Percentiles rank a stretch among this genome's conserved stretches.
Evolutionary conservation across 37 sponge, comb jelly and placozoan species (phyloP).

Genomic region (Cliona cf. orientalis): DNA sequence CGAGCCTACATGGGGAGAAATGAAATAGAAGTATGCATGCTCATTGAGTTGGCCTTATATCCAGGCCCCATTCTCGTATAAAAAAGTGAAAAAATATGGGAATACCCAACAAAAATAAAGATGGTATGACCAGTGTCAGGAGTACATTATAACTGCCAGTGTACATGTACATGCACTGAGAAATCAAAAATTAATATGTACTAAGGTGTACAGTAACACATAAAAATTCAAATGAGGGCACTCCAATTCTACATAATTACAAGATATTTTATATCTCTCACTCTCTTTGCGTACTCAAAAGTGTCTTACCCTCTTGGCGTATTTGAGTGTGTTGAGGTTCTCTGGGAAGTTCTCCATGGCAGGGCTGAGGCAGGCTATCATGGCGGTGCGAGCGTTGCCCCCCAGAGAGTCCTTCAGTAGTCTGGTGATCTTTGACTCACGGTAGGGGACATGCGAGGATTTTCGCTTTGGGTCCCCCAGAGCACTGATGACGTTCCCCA

Average conservation of each 20-base stretch:
- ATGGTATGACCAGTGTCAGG: not conserved
- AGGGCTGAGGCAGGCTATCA: conserved; percentile 96
- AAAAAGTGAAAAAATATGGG: too few species aligned
- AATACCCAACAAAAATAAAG: too few species aligned
- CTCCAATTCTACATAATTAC: too few species aligned
- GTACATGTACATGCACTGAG: not conserved
- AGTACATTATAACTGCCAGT: not conserved
- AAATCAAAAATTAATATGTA: not conserved
- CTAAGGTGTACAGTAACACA: not conserved
- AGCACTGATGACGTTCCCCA: conserved; percentile 98
- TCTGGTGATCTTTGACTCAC: conserved; percentile 96
- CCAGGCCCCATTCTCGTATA: too few species aligned
- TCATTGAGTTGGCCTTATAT: too few species aligned
- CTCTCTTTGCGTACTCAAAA: too few species aligned
- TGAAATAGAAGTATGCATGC: too few species aligned
- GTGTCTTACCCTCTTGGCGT: conserved; percentile 80
- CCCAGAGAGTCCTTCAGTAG: conserved; percentile 97
- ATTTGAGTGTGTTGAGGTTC: conserved; percentile 87
- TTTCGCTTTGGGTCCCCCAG: conserved; percentile 65
- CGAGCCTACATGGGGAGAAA: conserved; percentile 50
- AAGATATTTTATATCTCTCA: not conserved
- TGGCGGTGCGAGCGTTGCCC: conserved; percentile 93
- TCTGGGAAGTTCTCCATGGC: conserved; percentile 72
- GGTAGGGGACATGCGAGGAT: conserved; percentile 83
- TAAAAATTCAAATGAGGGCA: too few species aligned